phyloP scores from a whole-genome alignment of 2,797 vertebrate genomes.

The Alauda arvensis region DNA sequence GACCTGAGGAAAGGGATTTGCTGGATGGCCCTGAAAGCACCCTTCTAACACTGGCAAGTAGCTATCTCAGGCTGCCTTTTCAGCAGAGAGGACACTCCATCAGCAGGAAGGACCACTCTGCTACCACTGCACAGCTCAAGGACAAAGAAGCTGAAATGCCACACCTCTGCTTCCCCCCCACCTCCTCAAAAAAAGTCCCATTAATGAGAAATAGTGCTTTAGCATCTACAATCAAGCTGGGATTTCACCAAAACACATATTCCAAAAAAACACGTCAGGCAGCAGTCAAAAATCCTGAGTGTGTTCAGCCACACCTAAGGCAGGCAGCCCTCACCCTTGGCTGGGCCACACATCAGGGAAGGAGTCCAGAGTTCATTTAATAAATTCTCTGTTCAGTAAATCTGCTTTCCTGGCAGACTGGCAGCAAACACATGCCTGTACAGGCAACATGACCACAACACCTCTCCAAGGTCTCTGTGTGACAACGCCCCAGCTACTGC shows the following conservation, averaged over 20 bases:
- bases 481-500: neutral
- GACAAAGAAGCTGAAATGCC: neutral
- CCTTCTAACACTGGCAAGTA: neutral
- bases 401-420: neutral
- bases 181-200: neutral
- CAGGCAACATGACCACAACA: neutral
- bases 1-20: neutral
- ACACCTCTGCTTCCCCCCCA: neutral
- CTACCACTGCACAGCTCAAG: neutral
- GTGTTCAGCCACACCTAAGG: neutral
- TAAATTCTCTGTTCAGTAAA: neutral
- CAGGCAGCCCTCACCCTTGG: neutral
- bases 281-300: neutral
- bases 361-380: neutral
- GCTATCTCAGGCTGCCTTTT: neutral
- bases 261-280: neutral
- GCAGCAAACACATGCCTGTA: neutral
- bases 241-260: neutral
- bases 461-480: neutral
- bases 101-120: neutral
- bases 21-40: neutral
- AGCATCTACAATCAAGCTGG: neutral
- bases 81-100: neutral
- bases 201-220: neutral
- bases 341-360: neutral